Conservation (phyloP, 2,113 vertebrate genomes). For the Taxidea taxus region DNA sequence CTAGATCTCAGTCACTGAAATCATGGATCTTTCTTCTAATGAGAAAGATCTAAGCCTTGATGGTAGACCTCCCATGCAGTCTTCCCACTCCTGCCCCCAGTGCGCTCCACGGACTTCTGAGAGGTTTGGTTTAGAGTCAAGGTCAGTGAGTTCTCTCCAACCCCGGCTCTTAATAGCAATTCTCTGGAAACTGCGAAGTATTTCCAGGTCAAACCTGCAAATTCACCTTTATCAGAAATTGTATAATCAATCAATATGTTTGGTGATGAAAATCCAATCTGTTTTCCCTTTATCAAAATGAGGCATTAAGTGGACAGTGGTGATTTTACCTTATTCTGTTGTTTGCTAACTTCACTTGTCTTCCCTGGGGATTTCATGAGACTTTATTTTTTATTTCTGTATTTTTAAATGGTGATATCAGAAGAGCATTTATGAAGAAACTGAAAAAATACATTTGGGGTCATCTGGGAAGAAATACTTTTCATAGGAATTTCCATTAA, state of each 20-base stretch:
- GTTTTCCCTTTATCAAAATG: background rate
- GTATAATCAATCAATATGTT: background rate
- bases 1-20: constrained; percentile 58
- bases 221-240: background rate
- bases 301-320: background rate
- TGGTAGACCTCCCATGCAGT: constrained; percentile 70
- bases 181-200: background rate
- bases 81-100: background rate
- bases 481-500: background rate
- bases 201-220: background rate
- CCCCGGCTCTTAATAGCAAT: background rate
- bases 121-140: constrained; percentile 45
- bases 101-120: constrained; percentile 13
- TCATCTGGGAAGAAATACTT: background rate
- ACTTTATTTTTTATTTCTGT: background rate
- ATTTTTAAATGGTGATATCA: background rate
- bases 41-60: constrained; percentile 46
- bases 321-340: background rate
- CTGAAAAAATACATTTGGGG: background rate
- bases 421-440: background rate
- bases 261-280: background rate
- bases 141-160: background rate
- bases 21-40: constrained; percentile 61
- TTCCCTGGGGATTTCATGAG: background rate
- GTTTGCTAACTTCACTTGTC: background rate